Evolutionary conservation across 2,797 vertebrate species (phyloP), one percentile per base, ranked within the genome.

Genomic region (Rhinophrynus dorsalis): DNA sequence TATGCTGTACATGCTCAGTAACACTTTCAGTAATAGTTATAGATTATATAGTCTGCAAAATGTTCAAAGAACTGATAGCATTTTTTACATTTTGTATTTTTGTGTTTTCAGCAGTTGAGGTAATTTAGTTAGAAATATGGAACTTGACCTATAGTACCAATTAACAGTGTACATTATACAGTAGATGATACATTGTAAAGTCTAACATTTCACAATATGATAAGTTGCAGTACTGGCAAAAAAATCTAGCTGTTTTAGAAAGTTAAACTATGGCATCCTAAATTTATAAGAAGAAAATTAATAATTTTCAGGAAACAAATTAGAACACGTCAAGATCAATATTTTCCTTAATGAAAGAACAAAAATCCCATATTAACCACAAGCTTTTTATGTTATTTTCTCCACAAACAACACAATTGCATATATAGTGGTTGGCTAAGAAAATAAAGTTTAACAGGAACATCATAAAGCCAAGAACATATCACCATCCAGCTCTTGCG

Each of bases 91-190:
- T 37, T 13, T 17, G 7, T 63, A 45, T 56, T 66, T 20, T 45
- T 44, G 20, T 44, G 38, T 55, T 66, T 66, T 30, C 37, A 44
- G 29, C n/a, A 66, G 26, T 7, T 11, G 24, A 24, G 26, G 27
- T 38, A 38, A 18, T n/a, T 23, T 21, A 38, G n/a, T 66, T 33
- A 44, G 38, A 10, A 30, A 30, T 54, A 40, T 29, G 12, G 37
- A 32, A 37, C 63, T 55, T 56, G 47, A 50, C 47, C 52, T 35
- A n/a, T n/a, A n/a, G n/a, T n/a, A n/a, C n/a, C n/a, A n/a, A n/a
- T n/a, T n/a, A 21, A 35, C 29, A 37, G 13, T 33, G 12, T 35
- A 35, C 52, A 56, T 5, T 30, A 56, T 9, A 35, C 12, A 26
- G 10, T 50, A 27, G 4, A 50, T 11, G 2, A 47, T 3, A 23